Conservation (phyloP, 1,140 invertebrate species). For the Matsumurasca onukii region DNA sequence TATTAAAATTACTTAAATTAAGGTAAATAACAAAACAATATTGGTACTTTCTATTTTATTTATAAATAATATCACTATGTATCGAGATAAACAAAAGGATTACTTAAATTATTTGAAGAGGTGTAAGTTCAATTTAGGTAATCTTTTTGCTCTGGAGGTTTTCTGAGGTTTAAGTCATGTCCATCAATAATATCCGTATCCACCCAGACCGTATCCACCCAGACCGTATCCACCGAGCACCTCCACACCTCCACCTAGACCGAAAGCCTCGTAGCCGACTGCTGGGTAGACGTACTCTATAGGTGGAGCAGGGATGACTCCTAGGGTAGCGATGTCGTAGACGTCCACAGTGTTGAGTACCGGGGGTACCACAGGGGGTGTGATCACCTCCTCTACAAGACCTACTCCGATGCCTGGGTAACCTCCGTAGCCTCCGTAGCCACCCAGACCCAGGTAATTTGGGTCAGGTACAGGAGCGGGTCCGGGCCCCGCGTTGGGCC, state of each 20-base stretch:
- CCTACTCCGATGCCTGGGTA: not conserved
- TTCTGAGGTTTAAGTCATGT: no score
- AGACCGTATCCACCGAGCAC: not conserved
- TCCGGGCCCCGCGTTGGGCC: not conserved
- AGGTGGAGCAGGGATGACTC: slow-evolving; percentile 12
- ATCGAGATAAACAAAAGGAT: no score
- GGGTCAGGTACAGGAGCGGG: not conserved
- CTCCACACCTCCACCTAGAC: not conserved
- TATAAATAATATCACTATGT: no score
- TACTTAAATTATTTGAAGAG: no score
- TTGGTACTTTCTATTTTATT: no score
- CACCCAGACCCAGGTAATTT: no score
- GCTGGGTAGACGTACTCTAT: slow-evolving; percentile 21
- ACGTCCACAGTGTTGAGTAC: slow-evolving; percentile 17
- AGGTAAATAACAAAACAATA: no score
- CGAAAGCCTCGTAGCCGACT: slow-evolving; percentile 20
- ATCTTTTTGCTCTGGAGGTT: no score
- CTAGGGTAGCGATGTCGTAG: slow-evolving; percentile 22
- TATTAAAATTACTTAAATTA: no score
- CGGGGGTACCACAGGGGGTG: slow-evolving; percentile 6
- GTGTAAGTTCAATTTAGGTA: no score
- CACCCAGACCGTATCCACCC: not conserved
- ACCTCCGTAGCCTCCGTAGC: not conserved
- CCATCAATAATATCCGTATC: no score
- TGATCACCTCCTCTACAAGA: slow-evolving; percentile 7